Conservation (phyloP, 2,888 invertebrate genomes). For the Bruchidius siliquastri region DNA sequence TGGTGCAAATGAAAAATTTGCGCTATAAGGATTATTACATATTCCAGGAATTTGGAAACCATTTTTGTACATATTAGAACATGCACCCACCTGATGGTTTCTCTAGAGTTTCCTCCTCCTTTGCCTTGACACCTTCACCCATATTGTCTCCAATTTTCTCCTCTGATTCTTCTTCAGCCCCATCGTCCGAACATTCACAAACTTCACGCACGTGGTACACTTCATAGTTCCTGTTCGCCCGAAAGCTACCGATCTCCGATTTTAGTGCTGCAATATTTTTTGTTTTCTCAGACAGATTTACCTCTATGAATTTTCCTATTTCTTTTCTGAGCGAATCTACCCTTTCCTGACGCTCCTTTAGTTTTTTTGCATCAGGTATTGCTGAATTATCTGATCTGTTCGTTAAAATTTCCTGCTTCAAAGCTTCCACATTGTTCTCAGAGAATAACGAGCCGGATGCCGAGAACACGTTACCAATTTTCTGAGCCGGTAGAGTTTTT, state of each 20-base stretch:
- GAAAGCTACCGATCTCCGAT: slow-evolving; percentile 12
- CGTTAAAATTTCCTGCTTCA: slow-evolving; percentile 12
- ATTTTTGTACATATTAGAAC: neutral
- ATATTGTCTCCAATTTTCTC: neutral
- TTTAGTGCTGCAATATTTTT: slow-evolving; percentile 11
- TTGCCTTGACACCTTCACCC: neutral
- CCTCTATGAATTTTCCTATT: slow-evolving; percentile 12
- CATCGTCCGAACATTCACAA: slow-evolving; percentile 1
- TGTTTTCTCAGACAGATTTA: slow-evolving; percentile 4
- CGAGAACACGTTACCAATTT: neutral
- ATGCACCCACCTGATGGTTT: neutral
- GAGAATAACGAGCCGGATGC: neutral
- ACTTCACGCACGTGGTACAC: slow-evolving; percentile 10
- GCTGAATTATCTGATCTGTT: slow-evolving; percentile 4
- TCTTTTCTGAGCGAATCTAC: slow-evolving; percentile 11
- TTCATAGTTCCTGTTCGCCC: slow-evolving; percentile 6
- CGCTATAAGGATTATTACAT: no score
- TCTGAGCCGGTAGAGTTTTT: neutral
- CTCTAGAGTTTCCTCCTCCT: neutral
- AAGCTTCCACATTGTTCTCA: slow-evolving; percentile 1
- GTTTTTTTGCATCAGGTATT: neutral
- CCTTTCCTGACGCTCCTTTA: slow-evolving; percentile 3
- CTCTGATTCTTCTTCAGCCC: neutral
- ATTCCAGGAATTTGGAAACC: no score
- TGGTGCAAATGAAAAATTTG: no score